A percentile compares a stretch with the other conserved stretches of the same genome.
Evolutionary conservation across 2,113 vertebrate species (phyloP).

Genomic region (Phalacrocorax carbo): DNA sequence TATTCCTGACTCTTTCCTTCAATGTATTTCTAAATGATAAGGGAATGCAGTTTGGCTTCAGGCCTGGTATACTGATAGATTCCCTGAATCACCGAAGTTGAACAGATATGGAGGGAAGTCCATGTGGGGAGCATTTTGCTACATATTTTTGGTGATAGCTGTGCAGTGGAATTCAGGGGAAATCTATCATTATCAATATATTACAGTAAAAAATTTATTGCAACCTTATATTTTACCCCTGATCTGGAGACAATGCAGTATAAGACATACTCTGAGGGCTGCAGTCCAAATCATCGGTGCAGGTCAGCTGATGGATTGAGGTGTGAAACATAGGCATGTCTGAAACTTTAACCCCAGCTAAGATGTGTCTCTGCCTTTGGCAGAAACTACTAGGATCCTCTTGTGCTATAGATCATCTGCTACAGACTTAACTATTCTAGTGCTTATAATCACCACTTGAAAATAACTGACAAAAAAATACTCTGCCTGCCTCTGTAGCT

Average conservation of each 20-base stretch:
- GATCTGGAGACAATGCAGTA: background rate
- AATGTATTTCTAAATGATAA: background rate
- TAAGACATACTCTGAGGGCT: background rate
- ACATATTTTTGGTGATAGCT: accelerated
- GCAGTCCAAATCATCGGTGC: background rate
- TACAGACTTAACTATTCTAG: background rate
- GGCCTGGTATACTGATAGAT: background rate
- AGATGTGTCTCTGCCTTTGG: background rate
- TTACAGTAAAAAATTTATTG: background rate
- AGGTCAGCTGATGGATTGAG: background rate
- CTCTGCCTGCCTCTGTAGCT: background rate
- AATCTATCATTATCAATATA: background rate
- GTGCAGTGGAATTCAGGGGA: background rate
- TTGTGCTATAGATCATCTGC: background rate
- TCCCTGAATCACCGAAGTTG: background rate
- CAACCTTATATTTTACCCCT: background rate
- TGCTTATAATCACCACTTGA: background rate
- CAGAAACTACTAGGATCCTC: background rate
- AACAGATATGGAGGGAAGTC: background rate
- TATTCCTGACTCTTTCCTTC: background rate
- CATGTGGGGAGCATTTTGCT: background rate
- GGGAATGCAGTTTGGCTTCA: background rate
- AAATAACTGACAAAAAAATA: background rate
- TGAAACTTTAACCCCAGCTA: background rate
- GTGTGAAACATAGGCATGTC: background rate